A percentile compares a stretch with the other conserved stretches of the same genome.
These are phyloP conservation scores for Trachops cirrhosus DNA, from an alignment of 2,797 vertebrate species.

Conservation along the genomic window DNA sequence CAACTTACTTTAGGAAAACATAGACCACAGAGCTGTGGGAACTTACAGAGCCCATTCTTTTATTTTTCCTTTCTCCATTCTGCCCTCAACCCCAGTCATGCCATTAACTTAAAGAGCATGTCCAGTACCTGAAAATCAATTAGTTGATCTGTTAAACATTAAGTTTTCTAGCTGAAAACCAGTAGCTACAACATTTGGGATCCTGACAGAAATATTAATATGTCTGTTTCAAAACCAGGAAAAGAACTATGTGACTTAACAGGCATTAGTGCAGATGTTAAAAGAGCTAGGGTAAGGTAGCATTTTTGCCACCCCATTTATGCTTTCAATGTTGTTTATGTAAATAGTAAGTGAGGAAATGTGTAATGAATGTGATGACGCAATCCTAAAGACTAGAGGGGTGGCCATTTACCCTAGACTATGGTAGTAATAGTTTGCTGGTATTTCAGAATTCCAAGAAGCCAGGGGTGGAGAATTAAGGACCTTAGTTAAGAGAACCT, in stretches of 20 bases:
- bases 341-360: constrained; percentile 20
- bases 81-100: neutral
- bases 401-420: neutral
- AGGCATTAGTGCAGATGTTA: neutral
- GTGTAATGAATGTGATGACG: neutral
- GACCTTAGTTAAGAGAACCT: neutral
- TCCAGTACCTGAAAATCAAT: constrained; percentile 1
- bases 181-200: neutral
- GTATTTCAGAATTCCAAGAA: constrained; percentile 25
- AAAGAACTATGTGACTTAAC: neutral
- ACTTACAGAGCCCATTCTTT: neutral
- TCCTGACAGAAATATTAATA: constrained; percentile 10
- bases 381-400: neutral
- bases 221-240: constrained; percentile 48
- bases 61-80: neutral
- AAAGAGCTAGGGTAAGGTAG: neutral
- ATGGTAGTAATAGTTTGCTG: neutral
- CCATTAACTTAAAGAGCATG: constrained; percentile 29
- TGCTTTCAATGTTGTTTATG: neutral
- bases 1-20: neutral
- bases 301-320: neutral
- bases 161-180: constrained; percentile 29
- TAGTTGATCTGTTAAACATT: constrained; percentile 31
- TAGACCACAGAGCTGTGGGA: neutral
- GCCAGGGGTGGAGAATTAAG: neutral